Base-by-base conservation (phyloP, 2,888 invertebrate species). In the Agrochola macilenta region DNA sequence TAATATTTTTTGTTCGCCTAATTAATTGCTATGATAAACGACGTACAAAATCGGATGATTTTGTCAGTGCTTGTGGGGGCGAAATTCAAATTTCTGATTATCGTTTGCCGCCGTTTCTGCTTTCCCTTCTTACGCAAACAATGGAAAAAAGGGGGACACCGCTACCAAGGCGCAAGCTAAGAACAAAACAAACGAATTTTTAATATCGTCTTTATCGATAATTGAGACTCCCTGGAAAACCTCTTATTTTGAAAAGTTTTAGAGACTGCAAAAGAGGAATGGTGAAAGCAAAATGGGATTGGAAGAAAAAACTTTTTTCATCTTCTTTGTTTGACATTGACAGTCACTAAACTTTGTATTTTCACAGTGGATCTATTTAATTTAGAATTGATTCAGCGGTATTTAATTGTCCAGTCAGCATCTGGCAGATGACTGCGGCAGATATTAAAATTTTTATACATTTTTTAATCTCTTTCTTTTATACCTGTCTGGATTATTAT, bases 141-240 rank as follows among this genome's bases (percentile, higher is more conserved):
- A 96, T 95, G 93, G 94, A 92, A 95, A 95, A 93, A 95, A 94
- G 94, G 95, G 30, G 96, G 95, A 94, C 94, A 94, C 94, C 93
- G 93, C 92, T 94, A 94, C 93, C 92, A 92, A 92, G 92, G 95
- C 95, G 94, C 93, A 92, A 92, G 93, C 94, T 92, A 95, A 95
- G 96, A 95, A 96, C 96, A 96, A 96, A 96, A 96, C 96, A 96
- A 96, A 96, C 96, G 96, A 96, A 96, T 96, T 96, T 96, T 96
- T 96, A 96, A 96, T 96, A 96, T 96, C 96, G 95, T 93, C 95
- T 96, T 96, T 95, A 96, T 96, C 96, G 96, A 96, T 96, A 96
- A 96, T 96, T 96, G 96, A 96, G 96, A 96, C 94, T 96, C 95
- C 93, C 93, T 94, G 93, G 94, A 95, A 95, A 96, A 96, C 94